Evolutionary conservation across 2,113 vertebrate species (phyloP).

Genomic region (Ageneiosus marmoratus): DNA sequence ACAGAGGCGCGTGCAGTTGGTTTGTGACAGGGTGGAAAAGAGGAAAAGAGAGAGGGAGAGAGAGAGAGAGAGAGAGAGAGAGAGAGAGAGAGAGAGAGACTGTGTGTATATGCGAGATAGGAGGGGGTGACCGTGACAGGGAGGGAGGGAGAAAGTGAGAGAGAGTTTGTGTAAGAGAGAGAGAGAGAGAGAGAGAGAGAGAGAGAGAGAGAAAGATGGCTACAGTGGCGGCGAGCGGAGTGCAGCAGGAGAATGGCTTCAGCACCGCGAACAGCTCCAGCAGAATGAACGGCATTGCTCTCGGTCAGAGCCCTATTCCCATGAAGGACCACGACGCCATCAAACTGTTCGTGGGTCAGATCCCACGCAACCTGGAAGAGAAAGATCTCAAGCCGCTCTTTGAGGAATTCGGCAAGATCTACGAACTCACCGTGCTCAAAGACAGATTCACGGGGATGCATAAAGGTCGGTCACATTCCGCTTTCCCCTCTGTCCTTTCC

Average conservation of each 20-base stretch:
- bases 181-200: conserved; percentile 55
- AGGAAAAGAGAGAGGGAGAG: conserved; percentile 50
- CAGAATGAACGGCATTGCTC: conserved; percentile 88
- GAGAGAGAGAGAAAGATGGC: conserved; percentile 74
- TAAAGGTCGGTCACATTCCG: conserved; percentile 85
- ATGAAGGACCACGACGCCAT: conserved; percentile 99
- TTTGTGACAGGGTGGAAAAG: conserved; percentile 8
- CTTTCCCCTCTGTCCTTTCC: conserved; percentile 16
- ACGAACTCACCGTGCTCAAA: conserved; percentile 98
- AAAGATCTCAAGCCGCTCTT: conserved; percentile 97
- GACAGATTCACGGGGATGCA: conserved; percentile 98
- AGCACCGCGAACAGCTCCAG: conserved; percentile 87
- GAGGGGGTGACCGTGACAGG: conserved; percentile 45
- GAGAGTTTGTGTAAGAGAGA: conserved; percentile 49
- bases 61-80: conserved; percentile 51
- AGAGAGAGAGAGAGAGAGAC: conserved; percentile 34
- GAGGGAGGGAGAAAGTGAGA: conserved; percentile 48
- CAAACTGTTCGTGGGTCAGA: conserved; percentile 98
- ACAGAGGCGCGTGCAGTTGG: neutral
- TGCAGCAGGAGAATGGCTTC: conserved; percentile 84
- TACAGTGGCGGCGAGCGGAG: conserved; percentile 83
- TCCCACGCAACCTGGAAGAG: conserved; percentile 94
- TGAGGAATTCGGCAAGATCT: conserved; percentile 98
- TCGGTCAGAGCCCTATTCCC: conserved; percentile 86
- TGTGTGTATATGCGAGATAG: conserved; percentile 45